Evolutionary conservation across 2,113 vertebrate genomes (phyloP), one percentile per base, ranked within the genome.

Genomic region (Micronycteris hirsuta): DNA sequence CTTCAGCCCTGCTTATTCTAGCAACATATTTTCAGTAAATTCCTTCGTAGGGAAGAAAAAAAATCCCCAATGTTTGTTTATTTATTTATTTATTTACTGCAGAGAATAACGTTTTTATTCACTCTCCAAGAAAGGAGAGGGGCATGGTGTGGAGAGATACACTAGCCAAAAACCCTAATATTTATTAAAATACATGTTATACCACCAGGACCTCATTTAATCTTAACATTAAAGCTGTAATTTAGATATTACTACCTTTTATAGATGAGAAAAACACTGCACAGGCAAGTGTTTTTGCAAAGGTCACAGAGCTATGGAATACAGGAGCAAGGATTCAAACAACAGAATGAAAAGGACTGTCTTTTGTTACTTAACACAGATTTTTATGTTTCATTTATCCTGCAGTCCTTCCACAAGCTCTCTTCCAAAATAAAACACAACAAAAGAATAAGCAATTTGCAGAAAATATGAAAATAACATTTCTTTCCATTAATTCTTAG

Each of bases 401-500:
- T 85, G 94, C n/a, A 91, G 12, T 94, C 65, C 82, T 95, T 12
- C 80, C 63, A 86, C 12, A 96, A 92, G 24, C 28, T 88, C 78
- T 93, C 84, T 92, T 89, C 52, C 84, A 83, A 94, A 94, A 84
- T 87, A 61, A 95, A 90, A 81, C 43, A 83, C 16, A 92, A 65
- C 36, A 65, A 95, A 93, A 96, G 47, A 93, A 91, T 71, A 91
- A 82, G 83, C 24, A 38, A 90, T 81, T 89, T 88, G 71, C 41
- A 92, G 82, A 92, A 92, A 96, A 94, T 83, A 92, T 49, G 41
- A 92, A 95, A 86, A 80, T 82, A 17, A 63, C 36, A 89, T 91
- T 91, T 95, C 52, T 80, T 95, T 94, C 92, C 45, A 94, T 81
- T 94, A 96, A 93, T 93, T 94, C 67, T 11, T 71, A 77, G 12